Base-by-base conservation (phyloP, 2,888 invertebrate genomes). In the Baccha elongata region DNA sequence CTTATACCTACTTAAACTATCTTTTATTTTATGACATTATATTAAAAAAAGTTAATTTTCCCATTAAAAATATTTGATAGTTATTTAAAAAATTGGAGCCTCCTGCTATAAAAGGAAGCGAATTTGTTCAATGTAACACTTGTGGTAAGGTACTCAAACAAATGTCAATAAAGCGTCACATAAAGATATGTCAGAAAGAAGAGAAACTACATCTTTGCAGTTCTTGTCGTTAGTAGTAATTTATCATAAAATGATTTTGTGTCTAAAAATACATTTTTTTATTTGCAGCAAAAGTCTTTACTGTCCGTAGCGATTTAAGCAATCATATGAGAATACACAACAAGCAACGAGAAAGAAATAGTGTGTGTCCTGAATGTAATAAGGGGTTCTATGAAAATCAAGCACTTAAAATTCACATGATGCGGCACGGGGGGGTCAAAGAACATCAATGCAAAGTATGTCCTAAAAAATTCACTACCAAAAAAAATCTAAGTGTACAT, bases 381-480 rank as follows among this genome's bases (percentile, higher is more conserved):
- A 81, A 81, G n/a, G 72, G 75, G 3, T 84, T 84, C 15, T 84
- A 55, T 5, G 72, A 75, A 46, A 84, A 81, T 13, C 84, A 84
- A 50, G 11, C 84, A 11, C 68, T 80, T 2, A 44, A 68, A 7
- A 76, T 81, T 4, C 84, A 84, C 11, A 60, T 76, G 29, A 15
- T 48, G 8, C 62, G 81, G 0, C 84, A 84, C 17, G 46, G 26
- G 10, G 81, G 84, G 1, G 26, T 68, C 0, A 76, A 53, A 17
- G 60, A 80, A 60, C 65, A 37, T 7, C 55, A 72, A 35, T 84
- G 84, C n/a, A 29, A 37, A 29, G 32, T 50, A 40, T 84, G 84
- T 10, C 37, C 37, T n/a, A 84, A 84, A 26, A 52, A 75, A 23
- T 84, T 84, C 13, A 40, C 52, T 10, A 84, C 84, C 1, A 84